Evolutionary conservation across 2,797 vertebrate genomes (phyloP).

Genomic region (Sebastolobus altivelis): DNA sequence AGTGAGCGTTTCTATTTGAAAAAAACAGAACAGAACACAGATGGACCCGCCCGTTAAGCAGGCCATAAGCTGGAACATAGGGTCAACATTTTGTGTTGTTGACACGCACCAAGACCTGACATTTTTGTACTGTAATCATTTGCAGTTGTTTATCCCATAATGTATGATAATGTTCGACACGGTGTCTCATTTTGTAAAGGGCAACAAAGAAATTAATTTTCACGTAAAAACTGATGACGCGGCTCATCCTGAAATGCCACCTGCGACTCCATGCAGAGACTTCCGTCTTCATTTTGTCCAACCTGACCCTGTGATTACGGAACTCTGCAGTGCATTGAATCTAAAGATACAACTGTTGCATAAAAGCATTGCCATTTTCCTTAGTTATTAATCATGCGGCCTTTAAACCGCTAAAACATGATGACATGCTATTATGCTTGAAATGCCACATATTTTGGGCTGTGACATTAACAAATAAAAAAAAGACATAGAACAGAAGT

Average conservation of each 20-base stretch:
- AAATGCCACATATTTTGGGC: constrained; percentile 66
- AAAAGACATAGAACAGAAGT: constrained; percentile 16
- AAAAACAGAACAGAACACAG: not conserved
- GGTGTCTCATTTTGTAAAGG: not conserved
- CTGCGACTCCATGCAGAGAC: constrained; percentile 6
- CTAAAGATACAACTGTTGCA: constrained; percentile 47
- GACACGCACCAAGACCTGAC: not conserved
- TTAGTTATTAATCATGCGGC: constrained; percentile 42
- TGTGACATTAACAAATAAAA: constrained; percentile 53
- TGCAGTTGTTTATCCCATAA: not conserved
- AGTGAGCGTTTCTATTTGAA: too few relatives aligned
- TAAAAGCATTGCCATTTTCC: constrained; percentile 65
- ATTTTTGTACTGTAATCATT: not conserved
- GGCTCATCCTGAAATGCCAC: constrained; percentile 24
- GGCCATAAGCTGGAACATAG: not conserved
- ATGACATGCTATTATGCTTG: constrained; percentile 48
- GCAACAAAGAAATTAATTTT: not conserved
- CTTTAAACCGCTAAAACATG: constrained; percentile 41
- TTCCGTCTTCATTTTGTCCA: constrained; percentile 18
- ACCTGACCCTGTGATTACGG: constrained; percentile 30
- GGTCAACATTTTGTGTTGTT: not conserved
- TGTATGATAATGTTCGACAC: not conserved
- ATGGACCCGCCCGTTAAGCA: not conserved
- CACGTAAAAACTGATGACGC: not conserved
- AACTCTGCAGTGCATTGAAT: constrained; percentile 26